Percentiles rank a stretch among this genome's conserved stretches.
Evolutionary conservation across 1,140 invertebrate genomes (phyloP).

Genomic region (Laupala kohalensis): DNA sequence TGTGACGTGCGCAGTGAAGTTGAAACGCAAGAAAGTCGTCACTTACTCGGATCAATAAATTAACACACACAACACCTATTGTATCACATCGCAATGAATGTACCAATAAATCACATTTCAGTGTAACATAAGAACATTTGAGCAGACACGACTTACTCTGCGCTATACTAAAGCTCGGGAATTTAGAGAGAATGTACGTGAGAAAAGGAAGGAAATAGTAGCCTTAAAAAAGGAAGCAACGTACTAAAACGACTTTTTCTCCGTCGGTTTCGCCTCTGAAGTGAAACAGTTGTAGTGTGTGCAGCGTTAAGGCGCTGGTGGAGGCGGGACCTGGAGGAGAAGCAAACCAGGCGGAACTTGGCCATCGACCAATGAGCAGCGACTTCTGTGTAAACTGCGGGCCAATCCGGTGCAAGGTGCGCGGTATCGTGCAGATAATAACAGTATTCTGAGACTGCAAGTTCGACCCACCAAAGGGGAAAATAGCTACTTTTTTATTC

Average conservation of each 20-base stretch:
- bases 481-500: not conserved
- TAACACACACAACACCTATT: not conserved
- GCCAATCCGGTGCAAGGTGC: slow-evolving; percentile 11
- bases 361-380: slow-evolving; percentile 6
- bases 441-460: slow-evolving; percentile 7
- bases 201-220: not conserved
- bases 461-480: not conserved
- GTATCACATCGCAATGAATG: not conserved
- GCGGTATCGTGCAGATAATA: slow-evolving; percentile 10
- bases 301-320: not conserved
- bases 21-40: not conserved
- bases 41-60: not conserved
- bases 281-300: not conserved
- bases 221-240: not conserved
- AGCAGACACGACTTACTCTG: not conserved
- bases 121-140: not conserved
- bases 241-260: not conserved
- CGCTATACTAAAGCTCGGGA: not conserved
- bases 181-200: not conserved
- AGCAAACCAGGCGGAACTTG: slow-evolving; percentile 14
- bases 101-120: not conserved
- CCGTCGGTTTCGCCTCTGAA: not conserved
- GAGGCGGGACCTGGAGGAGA: slow-evolving; percentile 1
- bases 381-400: not conserved
- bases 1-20: not conserved